Percentiles rank a stretch among this genome's conserved stretches.
These are phyloP conservation scores for Baryphthengus martii DNA, from an alignment of 2,113 vertebrate genomes.

Conservation along the genomic window DNA sequence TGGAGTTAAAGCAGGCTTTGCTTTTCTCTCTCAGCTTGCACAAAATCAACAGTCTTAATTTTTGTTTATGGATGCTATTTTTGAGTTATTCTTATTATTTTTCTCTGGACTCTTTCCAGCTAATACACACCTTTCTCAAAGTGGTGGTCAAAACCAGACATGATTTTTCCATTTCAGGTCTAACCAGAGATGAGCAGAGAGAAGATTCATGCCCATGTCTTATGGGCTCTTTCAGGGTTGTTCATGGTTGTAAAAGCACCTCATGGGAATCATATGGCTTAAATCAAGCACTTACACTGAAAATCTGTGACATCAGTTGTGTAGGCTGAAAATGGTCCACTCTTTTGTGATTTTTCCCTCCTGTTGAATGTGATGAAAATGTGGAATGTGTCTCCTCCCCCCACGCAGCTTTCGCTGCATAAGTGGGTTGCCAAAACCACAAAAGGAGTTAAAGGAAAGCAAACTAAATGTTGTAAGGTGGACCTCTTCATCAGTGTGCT, in stretches of 20 bases:
- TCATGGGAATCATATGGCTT: not conserved
- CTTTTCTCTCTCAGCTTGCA: not conserved
- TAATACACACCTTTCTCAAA: not conserved
- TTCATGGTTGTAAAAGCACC: not conserved
- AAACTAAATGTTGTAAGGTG: not conserved
- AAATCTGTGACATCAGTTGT: not conserved
- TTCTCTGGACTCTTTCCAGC: not conserved
- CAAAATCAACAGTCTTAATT: not conserved
- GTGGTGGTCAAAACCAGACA: not conserved
- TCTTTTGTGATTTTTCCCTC: not conserved
- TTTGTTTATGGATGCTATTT: not conserved
- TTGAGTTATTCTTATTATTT: not conserved
- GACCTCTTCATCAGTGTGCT: not conserved
- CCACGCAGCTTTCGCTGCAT: not conserved
- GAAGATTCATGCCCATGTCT: not conserved
- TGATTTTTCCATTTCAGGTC: not conserved
- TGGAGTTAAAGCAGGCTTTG: not conserved
- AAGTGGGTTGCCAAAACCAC: not conserved
- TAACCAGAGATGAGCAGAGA: not conserved
- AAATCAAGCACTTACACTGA: not conserved
- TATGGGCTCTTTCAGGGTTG: rapidly evolving
- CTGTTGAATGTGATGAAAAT: not conserved
- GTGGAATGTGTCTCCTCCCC: not conserved
- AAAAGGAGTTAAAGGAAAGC: not conserved
- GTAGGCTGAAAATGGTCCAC: not conserved